A percentile compares a stretch with the other conserved stretches of the same genome.
These are phyloP conservation scores for Platysteira castanea DNA, from an alignment of 2,113 vertebrate genomes.

Conservation along the genomic window DNA sequence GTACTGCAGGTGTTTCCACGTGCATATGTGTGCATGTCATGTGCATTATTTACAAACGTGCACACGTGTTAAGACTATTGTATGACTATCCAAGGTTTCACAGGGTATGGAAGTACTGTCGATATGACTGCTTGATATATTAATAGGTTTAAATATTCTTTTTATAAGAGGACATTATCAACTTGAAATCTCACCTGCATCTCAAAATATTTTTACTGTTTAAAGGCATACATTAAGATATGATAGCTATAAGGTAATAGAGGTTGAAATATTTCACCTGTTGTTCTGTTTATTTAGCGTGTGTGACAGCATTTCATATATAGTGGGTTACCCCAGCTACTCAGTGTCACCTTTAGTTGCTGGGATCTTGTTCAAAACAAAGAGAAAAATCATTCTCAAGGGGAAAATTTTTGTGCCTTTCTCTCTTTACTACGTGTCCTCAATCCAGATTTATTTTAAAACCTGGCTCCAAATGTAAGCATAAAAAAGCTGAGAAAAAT, in stretches of 20 bases:
- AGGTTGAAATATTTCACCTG: neutral
- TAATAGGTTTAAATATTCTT: neutral
- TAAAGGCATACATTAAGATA: neutral
- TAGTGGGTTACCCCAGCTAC: neutral
- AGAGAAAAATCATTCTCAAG: neutral
- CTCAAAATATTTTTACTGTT: neutral
- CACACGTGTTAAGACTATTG: neutral
- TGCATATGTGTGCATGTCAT: rapidly evolving
- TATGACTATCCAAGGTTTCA: neutral
- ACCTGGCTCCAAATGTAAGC: neutral
- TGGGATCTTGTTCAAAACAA: neutral
- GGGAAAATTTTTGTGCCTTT: neutral
- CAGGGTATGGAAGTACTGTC: neutral
- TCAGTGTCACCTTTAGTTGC: neutral
- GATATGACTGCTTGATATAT: neutral
- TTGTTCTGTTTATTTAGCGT: neutral
- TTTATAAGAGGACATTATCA: neutral
- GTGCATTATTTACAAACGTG: neutral
- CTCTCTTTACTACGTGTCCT: neutral
- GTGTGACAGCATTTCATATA: neutral
- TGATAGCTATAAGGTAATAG: neutral
- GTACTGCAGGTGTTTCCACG: neutral
- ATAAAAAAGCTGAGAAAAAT: neutral
- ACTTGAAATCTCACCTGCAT: neutral
- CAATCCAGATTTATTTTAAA: neutral